These are phyloP conservation scores for Cyclopterus lumpus DNA, from an alignment of 2,797 vertebrate species.

Conservation along the genomic window DNA sequence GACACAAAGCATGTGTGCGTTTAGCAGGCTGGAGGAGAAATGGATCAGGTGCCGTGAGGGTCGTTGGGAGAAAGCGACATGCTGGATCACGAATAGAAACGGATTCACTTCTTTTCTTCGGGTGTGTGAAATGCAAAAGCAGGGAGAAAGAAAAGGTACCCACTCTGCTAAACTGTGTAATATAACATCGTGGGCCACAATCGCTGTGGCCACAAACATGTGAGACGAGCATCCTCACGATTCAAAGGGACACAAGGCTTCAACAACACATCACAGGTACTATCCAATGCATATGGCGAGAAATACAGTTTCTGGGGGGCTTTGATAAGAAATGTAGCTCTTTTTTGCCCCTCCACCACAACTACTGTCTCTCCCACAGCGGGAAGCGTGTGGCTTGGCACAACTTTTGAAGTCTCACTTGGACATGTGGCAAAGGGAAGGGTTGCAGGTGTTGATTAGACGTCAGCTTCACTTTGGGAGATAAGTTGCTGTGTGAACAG, in stretches of 20 bases:
- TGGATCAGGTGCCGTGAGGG: slow-evolving; percentile 30
- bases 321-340: slow-evolving; percentile 74
- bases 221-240: slow-evolving; percentile 57
- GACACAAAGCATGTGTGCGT: slow-evolving; percentile 33
- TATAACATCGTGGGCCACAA: slow-evolving; percentile 52
- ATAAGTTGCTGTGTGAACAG: slow-evolving; percentile 76
- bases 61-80: slow-evolving; percentile 30
- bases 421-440: slow-evolving; percentile 75
- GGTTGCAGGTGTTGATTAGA: slow-evolving; percentile 86
- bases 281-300: slow-evolving; percentile 61
- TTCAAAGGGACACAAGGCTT: slow-evolving; percentile 63
- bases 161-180: slow-evolving; percentile 52
- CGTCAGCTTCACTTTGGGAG: slow-evolving; percentile 84
- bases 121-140: slow-evolving; percentile 38
- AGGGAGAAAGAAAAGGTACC: slow-evolving; percentile 14
- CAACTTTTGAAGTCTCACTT: slow-evolving; percentile 83
- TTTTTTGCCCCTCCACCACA: slow-evolving; percentile 36
- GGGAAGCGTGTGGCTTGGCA: slow-evolving; percentile 76
- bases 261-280: slow-evolving; percentile 56
- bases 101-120: slow-evolving; percentile 21
- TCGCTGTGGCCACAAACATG: slow-evolving; percentile 54
- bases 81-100: slow-evolving; percentile 37
- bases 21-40: slow-evolving; percentile 29
- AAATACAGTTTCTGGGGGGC: slow-evolving; percentile 66
- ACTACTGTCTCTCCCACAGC: slow-evolving; percentile 55